Evolutionary conservation across 35 echinoderm and acorn worm genomes (phyloP).

Genomic region (Anneissia japonica): DNA sequence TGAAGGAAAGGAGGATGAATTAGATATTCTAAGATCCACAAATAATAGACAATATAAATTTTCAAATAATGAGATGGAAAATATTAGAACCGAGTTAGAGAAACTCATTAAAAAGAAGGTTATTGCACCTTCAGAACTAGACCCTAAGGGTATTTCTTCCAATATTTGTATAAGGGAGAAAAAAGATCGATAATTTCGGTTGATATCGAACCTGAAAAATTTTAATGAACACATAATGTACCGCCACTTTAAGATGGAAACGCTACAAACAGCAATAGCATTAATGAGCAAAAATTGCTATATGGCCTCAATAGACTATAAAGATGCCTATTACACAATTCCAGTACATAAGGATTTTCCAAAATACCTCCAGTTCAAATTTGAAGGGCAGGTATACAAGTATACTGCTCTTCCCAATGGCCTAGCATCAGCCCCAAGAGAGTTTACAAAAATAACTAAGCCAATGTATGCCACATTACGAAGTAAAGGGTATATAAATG

Average conservation of each 20-base stretch:
- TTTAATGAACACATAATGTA: constrained; percentile 19
- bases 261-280: background rate
- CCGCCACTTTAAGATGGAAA: constrained; percentile 36
- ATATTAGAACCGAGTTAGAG: too few species aligned
- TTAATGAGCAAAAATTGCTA: constrained; percentile 23
- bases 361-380: constrained; percentile 25
- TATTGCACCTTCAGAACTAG: too few species aligned
- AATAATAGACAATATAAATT: too few species aligned
- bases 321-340: constrained; percentile 31
- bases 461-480: constrained; percentile 20
- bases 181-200: constrained; percentile 2
- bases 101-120: too few species aligned
- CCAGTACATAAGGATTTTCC: background rate
- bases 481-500: background rate
- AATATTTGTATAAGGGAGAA: background rate
- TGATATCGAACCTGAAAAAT: constrained; percentile 23
- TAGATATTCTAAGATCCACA: too few species aligned
- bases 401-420: constrained; percentile 38
- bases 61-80: too few species aligned
- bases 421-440: constrained; percentile 22
- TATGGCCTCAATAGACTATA: constrained; percentile 19
- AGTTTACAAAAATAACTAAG: constrained; percentile 35
- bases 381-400: constrained; percentile 5
- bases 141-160: constrained; percentile 6
- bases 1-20: too few species aligned